Percentiles rank a stretch among this genome's conserved stretches.
phyloP scores from a whole-genome alignment of 1,140 invertebrate species.

The Cotesia vestalis region DNA sequence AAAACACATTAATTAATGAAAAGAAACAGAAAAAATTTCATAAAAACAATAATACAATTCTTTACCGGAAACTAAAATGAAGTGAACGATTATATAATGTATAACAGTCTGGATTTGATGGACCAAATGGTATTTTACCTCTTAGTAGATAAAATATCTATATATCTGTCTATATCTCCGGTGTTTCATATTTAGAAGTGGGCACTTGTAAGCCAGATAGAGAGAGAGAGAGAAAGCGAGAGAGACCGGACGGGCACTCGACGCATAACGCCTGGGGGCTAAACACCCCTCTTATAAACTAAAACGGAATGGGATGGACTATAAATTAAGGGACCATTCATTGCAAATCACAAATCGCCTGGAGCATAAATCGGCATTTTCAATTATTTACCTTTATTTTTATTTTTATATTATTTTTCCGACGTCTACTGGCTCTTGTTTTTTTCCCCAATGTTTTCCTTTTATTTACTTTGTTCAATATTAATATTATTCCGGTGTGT shows the following conservation, averaged over 20 bases:
- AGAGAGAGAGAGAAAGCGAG: too few species aligned
- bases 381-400: neutral
- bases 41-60: too few species aligned
- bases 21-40: too few species aligned
- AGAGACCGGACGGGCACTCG: conserved; percentile 16
- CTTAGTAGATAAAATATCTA: too few species aligned
- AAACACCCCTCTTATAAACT: conserved; percentile 10
- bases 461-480: too few species aligned
- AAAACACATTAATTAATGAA: too few species aligned
- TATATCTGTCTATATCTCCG: neutral
- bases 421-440: too few species aligned
- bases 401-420: neutral
- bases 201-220: conserved; percentile 1
- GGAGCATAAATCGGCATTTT: neutral
- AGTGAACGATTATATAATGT: too few species aligned
- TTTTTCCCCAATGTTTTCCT: too few species aligned
- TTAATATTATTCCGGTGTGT: neutral
- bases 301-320: conserved; percentile 8
- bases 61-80: too few species aligned
- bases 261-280: conserved; percentile 21
- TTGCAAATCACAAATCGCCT: conserved; percentile 24
- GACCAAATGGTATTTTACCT: too few species aligned
- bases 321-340: conserved; percentile 30
- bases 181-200: conserved; percentile 34
- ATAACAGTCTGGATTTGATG: too few species aligned